Evolutionary conservation across 2,888 invertebrate species (phyloP).

Genomic region (Agriopis aurantiaria): DNA sequence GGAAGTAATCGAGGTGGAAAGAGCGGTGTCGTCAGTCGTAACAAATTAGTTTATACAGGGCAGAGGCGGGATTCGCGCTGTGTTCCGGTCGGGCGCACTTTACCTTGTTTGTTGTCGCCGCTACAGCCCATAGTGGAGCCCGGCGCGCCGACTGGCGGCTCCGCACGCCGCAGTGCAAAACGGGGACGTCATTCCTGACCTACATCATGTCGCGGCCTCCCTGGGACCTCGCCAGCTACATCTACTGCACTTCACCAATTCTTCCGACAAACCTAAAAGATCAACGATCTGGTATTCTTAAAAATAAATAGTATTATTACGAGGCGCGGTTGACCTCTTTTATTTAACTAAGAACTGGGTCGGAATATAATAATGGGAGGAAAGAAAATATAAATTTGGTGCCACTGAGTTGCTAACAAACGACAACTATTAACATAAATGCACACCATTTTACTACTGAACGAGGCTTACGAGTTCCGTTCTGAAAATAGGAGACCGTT

Average conservation of each 20-base stretch:
- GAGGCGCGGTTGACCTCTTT: conserved; percentile 19
- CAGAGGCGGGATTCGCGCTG: conserved; percentile 47
- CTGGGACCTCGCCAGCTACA: conserved; percentile 77
- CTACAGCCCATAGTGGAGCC: conserved; percentile 2
- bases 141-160: conserved; percentile 40
- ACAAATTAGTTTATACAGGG: conserved; percentile 60
- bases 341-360: conserved; percentile 33
- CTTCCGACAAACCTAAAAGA: conserved; percentile 50
- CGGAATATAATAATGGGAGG: conserved; percentile 32
- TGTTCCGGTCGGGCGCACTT: conserved; percentile 54
- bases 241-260: conserved; percentile 51
- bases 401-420: conserved; percentile 27
- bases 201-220: conserved; percentile 71
- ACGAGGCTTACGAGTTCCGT: conserved; percentile 20
- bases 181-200: conserved; percentile 77
- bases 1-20: conserved; percentile 18
- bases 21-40: conserved; percentile 54
- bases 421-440: conserved; percentile 37
- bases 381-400: conserved; percentile 30
- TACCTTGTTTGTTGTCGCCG: conserved; percentile 45
- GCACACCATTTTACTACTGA: conserved; percentile 29
- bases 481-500: conserved; percentile 23
- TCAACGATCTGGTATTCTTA: conserved; percentile 46
- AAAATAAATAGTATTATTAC: conserved; percentile 30
- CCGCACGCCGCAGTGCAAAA: conserved; percentile 60